Evolutionary conservation across 2,797 vertebrate genomes (phyloP), one percentile per base, ranked within the genome.

Genomic region (Champsocephalus gunnari): DNA sequence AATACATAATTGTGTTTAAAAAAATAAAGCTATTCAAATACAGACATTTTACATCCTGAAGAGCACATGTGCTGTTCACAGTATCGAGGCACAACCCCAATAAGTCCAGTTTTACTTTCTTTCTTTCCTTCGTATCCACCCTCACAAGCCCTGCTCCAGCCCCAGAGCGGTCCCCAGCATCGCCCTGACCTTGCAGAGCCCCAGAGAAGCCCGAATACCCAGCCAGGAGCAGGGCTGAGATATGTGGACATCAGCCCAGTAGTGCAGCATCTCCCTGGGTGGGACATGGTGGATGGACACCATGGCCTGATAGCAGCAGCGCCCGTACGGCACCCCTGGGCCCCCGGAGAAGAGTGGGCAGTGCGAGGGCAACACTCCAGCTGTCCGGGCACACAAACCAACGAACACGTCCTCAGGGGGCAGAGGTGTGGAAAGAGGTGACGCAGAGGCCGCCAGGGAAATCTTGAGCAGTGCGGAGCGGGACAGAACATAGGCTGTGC

Each of bases 281-380:
- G 92, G 60, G 66, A 95, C 66, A n/a, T 88, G 92, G 80, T 97
- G 97, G 16, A 96, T 89, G 0, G 96, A 96, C 73, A 96, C 93
- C 92, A 97, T 95, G 43, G 93, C 94, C 58, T 95, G 94, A 47
- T 96, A 97, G 86, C 97, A 98, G 91, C 97, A 98, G 45, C 92
- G 91, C 2, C 92, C 90, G 1, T 93, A 94, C 0, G 96, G 96
- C 58, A 96, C 86, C 0, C 65, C 71, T 0, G 95, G 95, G 4
- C 96, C 95, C 0, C 97, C 97, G 0, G 96, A 95, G 80, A 98
- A 93, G 32, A 92, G 93, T 0, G 95, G 88, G 49, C 93, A 92
- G 66, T 97, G 96, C 0, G 91, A 93, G 4, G 96, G 97, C n/a
- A 88, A 17, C 16, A 98, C 86, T 5, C 96, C 96, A 0, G 95